phyloP scores from a whole-genome alignment of 2,888 invertebrate species.

The Hipparchia semele region DNA sequence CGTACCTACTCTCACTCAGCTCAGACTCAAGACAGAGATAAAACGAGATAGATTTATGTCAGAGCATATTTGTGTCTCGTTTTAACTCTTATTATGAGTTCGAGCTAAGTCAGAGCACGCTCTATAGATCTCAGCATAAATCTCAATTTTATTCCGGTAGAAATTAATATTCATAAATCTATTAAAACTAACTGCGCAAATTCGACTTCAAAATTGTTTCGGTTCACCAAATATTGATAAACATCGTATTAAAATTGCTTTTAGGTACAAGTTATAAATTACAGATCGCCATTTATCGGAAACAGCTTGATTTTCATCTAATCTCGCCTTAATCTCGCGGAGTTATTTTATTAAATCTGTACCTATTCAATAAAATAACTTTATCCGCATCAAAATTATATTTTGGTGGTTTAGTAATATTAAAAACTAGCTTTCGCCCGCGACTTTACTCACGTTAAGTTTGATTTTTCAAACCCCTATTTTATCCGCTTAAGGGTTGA shows the following conservation, averaged over 20 bases:
- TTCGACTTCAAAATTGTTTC: conserved; percentile 22
- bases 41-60: no score
- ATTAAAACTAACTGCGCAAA: background rate
- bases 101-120: no score
- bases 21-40: no score
- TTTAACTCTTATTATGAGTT: no score
- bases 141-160: background rate
- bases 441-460: no score
- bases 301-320: conserved; percentile 23
- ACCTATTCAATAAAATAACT: background rate
- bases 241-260: conserved; percentile 27
- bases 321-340: no score
- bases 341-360: conserved; percentile 8
- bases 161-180: background rate
- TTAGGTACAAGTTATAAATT: conserved; percentile 28
- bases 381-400: background rate
- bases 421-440: background rate
- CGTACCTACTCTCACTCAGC: no score
- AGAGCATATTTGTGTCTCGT: no score
- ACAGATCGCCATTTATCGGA: conserved; percentile 26
- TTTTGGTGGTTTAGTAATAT: background rate
- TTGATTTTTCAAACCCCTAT: no score
- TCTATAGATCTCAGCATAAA: no score
- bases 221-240: conserved; percentile 29
- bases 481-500: no score